Conservation (phyloP, 1,140 invertebrate genomes). For the Ceratina australensis region DNA sequence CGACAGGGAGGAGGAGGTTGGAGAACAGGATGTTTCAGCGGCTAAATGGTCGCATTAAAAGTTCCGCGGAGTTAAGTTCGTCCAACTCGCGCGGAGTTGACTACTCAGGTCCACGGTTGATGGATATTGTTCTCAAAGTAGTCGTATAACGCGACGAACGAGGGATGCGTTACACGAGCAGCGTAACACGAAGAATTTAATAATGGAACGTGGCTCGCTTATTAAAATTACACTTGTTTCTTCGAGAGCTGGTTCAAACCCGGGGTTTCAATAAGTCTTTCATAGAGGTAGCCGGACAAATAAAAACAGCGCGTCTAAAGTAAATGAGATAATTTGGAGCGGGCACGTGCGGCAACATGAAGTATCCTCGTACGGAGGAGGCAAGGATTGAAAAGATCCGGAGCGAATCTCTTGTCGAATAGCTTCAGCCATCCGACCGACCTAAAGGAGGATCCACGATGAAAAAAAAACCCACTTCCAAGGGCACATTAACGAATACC, state of each 20-base stretch:
- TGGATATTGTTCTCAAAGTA: constrained; percentile 31
- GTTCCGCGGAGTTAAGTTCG: constrained; percentile 8
- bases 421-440: neutral
- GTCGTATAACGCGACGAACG: neutral
- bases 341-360: neutral
- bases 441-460: neutral
- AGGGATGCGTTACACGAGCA: neutral
- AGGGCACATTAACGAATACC: constrained; percentile 16
- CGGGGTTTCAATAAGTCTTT: neutral
- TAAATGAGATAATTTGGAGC: neutral
- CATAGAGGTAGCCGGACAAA: neutral
- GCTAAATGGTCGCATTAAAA: constrained; percentile 33
- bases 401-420: neutral
- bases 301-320: neutral
- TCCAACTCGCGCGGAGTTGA: neutral
- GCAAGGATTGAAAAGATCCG: neutral
- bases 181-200: neutral
- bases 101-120: constrained; percentile 1
- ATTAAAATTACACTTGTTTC: no score
- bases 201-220: neutral
- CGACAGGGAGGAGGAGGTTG: neutral
- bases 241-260: no score
- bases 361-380: neutral
- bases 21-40: constrained; percentile 14
- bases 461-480: neutral